A percentile compares a stretch with the other conserved stretches of the same genome.
These are phyloP conservation scores for Pogona vitticeps DNA, from an alignment of 2,113 vertebrate species.

Conservation along the genomic window DNA sequence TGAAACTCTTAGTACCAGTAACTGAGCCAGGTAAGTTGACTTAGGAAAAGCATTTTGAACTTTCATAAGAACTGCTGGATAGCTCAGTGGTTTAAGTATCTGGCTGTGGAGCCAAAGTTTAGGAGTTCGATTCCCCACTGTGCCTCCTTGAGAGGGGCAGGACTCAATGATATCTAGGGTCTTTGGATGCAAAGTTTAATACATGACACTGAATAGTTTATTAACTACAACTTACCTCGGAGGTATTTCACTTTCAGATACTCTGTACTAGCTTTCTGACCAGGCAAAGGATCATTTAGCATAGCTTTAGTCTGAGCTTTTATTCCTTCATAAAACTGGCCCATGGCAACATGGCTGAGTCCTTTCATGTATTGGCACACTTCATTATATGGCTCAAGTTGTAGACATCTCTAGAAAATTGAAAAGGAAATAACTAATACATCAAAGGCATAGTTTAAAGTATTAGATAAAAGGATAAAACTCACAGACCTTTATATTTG, in stretches of 20 bases:
- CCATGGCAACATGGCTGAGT: slow-evolving; percentile 95
- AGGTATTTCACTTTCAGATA: slow-evolving; percentile 99
- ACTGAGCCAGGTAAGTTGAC: too few species aligned
- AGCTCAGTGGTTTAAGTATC: too few species aligned
- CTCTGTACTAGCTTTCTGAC: slow-evolving; percentile 96
- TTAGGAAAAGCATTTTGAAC: too few species aligned
- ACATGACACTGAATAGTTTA: not conserved
- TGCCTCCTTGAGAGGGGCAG: too few species aligned
- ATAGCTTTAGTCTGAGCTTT: slow-evolving; percentile 99
- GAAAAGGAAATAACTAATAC: not conserved
- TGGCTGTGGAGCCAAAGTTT: too few species aligned
- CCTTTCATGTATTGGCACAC: slow-evolving; percentile 99
- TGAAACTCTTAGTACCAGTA: too few species aligned
- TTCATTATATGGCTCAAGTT: slow-evolving; percentile 95
- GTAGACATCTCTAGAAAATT: slow-evolving; percentile 86
- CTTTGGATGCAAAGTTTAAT: not conserved
- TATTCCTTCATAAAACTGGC: slow-evolving; percentile 98
- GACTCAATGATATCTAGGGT: too few species aligned
- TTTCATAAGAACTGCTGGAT: too few species aligned
- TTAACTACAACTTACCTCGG: slow-evolving; percentile 80
- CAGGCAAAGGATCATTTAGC: slow-evolving; percentile 94
- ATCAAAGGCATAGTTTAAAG: not conserved
- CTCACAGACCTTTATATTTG: not conserved
- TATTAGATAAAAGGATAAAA: not conserved
- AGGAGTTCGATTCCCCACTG: too few species aligned